These are phyloP conservation scores for Arvicanthis niloticus DNA, from an alignment of 2,113 vertebrate genomes.

Conservation along the genomic window DNA sequence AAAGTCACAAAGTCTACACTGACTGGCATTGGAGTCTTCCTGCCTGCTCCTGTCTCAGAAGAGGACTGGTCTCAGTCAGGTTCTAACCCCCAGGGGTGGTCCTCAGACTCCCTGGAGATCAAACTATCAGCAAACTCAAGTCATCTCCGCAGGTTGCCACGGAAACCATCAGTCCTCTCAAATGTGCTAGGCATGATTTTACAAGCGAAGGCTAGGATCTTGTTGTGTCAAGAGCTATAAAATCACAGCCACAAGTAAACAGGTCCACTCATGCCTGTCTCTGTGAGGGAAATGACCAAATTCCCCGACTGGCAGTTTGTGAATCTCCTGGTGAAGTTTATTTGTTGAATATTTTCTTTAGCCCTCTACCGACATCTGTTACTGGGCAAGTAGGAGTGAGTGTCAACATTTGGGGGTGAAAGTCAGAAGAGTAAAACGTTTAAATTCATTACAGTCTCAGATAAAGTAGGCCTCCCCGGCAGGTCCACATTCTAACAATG, in stretches of 20 bases:
- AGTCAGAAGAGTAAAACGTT: neutral
- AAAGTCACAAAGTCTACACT: neutral
- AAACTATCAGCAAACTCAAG: neutral
- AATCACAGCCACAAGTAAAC: slow-evolving; percentile 17
- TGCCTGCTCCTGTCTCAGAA: neutral
- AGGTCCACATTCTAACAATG: neutral
- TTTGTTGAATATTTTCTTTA: slow-evolving; percentile 1
- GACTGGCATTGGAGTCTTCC: neutral
- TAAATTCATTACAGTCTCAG: neutral
- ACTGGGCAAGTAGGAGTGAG: neutral
- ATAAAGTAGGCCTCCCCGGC: neutral
- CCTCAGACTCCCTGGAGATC: neutral
- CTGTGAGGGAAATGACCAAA: neutral
- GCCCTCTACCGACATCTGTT: slow-evolving; percentile 33
- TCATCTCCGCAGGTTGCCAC: neutral
- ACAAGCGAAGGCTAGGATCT: neutral
- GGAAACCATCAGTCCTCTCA: neutral
- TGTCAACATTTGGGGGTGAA: neutral
- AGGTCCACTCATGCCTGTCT: neutral
- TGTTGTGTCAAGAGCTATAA: neutral
- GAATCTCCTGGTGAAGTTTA: neutral
- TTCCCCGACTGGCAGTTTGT: slow-evolving; percentile 15
- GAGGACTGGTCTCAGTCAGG: neutral
- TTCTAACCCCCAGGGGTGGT: neutral
- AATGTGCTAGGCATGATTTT: neutral